Conservation (phyloP, 2,113 vertebrate genomes). For the Labrus mixtus region DNA sequence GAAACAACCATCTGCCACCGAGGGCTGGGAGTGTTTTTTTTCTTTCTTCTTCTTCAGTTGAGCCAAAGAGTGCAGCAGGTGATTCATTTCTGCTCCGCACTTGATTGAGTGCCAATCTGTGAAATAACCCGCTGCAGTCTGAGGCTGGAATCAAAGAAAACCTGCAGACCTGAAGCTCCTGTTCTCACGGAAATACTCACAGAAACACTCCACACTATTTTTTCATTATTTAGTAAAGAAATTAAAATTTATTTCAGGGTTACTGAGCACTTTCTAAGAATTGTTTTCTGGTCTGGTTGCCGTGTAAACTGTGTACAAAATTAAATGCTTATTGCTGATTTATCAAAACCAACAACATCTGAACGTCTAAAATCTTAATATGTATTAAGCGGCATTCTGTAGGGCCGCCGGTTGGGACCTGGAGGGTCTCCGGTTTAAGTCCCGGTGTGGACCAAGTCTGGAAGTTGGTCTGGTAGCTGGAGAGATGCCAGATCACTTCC, state of each 20-base stretch:
- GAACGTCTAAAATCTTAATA: too few species aligned
- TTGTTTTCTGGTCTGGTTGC: too few species aligned
- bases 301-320: too few species aligned
- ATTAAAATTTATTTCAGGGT: neutral
- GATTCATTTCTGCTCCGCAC: conserved; percentile 48
- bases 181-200: conserved; percentile 31
- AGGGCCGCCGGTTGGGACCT: too few species aligned
- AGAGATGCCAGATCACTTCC: too few species aligned
- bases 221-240: conserved; percentile 11
- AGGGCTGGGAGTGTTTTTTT: conserved; percentile 23
- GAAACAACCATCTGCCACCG: conserved; percentile 21
- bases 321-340: too few species aligned
- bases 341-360: too few species aligned
- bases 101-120: conserved; percentile 68
- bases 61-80: conserved; percentile 35
- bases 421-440: too few species aligned
- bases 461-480: too few species aligned
- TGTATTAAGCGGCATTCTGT: too few species aligned
- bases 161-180: conserved; percentile 17
- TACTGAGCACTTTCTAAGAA: conserved; percentile 5
- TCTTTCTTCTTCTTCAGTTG: too few species aligned
- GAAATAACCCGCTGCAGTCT: conserved; percentile 55
- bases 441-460: too few species aligned
- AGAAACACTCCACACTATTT: conserved; percentile 7
- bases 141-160: conserved; percentile 46